Evolutionary conservation across 1,140 invertebrate genomes (phyloP).

Genomic region (Samia ricini): DNA sequence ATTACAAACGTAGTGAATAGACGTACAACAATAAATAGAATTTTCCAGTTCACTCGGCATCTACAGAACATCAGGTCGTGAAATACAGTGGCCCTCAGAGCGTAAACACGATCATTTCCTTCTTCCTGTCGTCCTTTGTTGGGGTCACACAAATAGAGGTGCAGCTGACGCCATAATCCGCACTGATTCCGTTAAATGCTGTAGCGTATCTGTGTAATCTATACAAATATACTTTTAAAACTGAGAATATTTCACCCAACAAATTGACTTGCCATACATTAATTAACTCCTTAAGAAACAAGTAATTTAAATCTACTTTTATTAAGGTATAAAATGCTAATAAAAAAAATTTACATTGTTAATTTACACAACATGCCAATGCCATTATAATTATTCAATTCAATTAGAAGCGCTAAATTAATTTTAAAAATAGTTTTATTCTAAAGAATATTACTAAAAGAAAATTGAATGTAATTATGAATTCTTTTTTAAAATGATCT

Average conservation of each 20-base stretch:
- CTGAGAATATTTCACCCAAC: not conserved
- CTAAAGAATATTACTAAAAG: no score
- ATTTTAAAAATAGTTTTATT: no score
- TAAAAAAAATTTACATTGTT: no score
- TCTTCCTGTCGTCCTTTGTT: conserved; percentile 2
- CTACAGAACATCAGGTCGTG: conserved; percentile 1
- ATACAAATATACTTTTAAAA: not conserved
- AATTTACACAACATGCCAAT: no score
- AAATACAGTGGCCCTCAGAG: conserved; percentile 1
- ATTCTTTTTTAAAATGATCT: no score
- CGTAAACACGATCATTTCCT: conserved; percentile 7
- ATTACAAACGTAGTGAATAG: not conserved
- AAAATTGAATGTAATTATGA: no score
- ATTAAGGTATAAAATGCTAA: no score
- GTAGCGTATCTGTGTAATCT: not conserved
- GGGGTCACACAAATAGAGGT: conserved; percentile 6
- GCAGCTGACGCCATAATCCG: conserved; percentile 1
- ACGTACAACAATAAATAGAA: not conserved
- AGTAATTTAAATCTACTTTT: not conserved
- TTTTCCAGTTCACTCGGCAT: not conserved
- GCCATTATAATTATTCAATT: no score
- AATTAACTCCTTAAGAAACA: not conserved
- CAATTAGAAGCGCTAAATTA: no score
- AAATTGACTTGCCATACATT: not conserved
- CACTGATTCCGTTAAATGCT: conserved; percentile 2